Evolutionary conservation across 2,888 invertebrate species (phyloP), one percentile per base, ranked within the genome.

Genomic region (Oxycera nigricornis): DNA sequence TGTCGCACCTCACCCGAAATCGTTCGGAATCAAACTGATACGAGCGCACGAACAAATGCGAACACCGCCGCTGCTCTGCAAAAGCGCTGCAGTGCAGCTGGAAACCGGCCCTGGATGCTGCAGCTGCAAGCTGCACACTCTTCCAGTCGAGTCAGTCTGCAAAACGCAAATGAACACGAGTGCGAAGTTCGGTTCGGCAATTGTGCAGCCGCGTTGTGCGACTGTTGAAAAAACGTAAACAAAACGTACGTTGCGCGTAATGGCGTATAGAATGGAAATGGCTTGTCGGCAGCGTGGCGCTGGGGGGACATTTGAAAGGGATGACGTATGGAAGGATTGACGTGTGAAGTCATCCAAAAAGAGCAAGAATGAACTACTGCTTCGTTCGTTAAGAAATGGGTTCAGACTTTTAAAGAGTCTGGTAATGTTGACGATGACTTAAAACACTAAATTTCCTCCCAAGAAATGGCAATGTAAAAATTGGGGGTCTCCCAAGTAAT

Each of bases 21-120:
- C 61, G 61, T 14, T 41, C 41, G n/a, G 11, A 65, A 65, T 30
- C 30, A 65, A 65, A 65, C 65, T 65, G n/a, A 65, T 11, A 39
- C 41, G 65, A 22, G 20, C 41, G 65, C n/a, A 0, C 24, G 11
- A 11, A 24, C 65, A 26, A 30, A 39, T 62, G 62, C 62, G 39
- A 22, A 31, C 62, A 7, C n/a, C 2, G 4, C 11, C 17, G 17
- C 17, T 39, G 9, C 6, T 31, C 39, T 62, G 62, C 65, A 65
- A n/a, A n/a, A n/a, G n/a, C 65, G 65, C 22, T 22, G 50, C 11
- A 11, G 11, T 35, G 65, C 22, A 14, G 4, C 1, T 17, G 65
- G 65, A 65, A 65, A 6, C 55, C 39, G 39, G 14, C 24, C 20
- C n/a, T 17, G 65, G 65, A 65, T 11, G 65, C 35, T 61, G 46